These are phyloP conservation scores for Physella acuta DNA, from an alignment of 1,140 invertebrate genomes.

Conservation along the genomic window DNA sequence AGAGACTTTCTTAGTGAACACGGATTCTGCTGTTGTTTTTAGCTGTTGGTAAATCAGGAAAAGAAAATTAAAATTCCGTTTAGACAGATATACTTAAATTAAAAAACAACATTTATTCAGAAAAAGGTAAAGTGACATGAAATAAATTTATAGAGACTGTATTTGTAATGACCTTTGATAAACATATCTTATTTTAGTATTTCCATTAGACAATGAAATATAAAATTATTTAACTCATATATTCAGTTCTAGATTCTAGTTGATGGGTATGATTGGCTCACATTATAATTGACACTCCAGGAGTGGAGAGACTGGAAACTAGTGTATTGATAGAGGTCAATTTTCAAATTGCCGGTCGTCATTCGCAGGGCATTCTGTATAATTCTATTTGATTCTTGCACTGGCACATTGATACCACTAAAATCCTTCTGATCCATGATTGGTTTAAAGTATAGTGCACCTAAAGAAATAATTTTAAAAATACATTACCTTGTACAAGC, in stretches of 20 bases:
- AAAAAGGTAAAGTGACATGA: too few relatives aligned
- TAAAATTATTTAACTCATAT: too few relatives aligned
- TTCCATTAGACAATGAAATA: too few relatives aligned
- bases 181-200: too few relatives aligned
- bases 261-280: too few relatives aligned
- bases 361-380: background rate
- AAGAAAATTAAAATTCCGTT: background rate
- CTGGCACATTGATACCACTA: background rate
- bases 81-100: background rate
- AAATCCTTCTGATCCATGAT: background rate
- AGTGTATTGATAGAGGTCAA: slow-evolving; percentile 2
- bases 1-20: slow-evolving; percentile 14
- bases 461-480: slow-evolving; percentile 4
- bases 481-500: background rate
- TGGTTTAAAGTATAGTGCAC: background rate
- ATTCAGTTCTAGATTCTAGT: too few relatives aligned
- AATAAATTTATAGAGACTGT: too few relatives aligned
- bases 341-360: background rate
- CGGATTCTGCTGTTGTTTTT: slow-evolving; percentile 28
- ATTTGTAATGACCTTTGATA: too few relatives aligned
- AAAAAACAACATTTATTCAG: too few relatives aligned
- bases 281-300: slow-evolving; percentile 1
- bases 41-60: slow-evolving; percentile 26
- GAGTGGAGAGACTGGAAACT: slow-evolving; percentile 7
- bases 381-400: background rate